Evolutionary conservation across 1,140 invertebrate species (phyloP).

Genomic region (Aphelenchoides avenae): DNA sequence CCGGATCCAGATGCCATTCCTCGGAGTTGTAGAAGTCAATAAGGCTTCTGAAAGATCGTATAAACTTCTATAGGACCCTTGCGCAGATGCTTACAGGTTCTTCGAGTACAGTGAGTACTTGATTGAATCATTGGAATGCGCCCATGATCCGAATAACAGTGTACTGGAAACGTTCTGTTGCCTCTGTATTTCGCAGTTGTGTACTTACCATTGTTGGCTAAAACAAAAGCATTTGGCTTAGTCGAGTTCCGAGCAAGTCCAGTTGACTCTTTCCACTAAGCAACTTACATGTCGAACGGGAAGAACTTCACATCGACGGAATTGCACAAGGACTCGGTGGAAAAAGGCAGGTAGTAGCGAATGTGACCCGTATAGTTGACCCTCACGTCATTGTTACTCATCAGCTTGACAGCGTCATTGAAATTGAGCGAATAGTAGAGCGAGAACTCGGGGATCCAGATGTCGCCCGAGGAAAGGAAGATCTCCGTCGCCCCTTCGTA

Average conservation of each 20-base stretch:
- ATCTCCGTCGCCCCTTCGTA: constrained; percentile 61
- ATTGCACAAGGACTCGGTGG: constrained; percentile 36
- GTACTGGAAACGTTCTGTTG: no score
- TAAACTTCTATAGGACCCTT: no score
- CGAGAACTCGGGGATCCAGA: constrained; percentile 63
- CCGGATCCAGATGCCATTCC: constrained; percentile 57
- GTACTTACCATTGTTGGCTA: constrained; percentile 56
- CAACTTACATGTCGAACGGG: constrained; percentile 57
- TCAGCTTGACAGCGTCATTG: constrained; percentile 58
- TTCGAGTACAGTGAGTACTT: constrained; percentile 57
- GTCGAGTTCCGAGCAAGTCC: no score
- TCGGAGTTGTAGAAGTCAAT: constrained; percentile 60
- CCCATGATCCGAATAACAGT: constrained; percentile 56
- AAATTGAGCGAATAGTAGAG: constrained; percentile 54
- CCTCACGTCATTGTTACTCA: constrained; percentile 54
- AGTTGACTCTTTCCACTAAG: no score
- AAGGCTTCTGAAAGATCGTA: no score
- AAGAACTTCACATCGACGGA: constrained; percentile 59
- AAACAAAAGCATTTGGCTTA: constrained; percentile 1
- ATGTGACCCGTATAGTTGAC: constrained; percentile 56
- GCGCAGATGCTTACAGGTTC: no score
- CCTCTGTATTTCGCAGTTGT: no score
- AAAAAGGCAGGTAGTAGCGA: constrained; percentile 58
- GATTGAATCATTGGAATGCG: constrained; percentile 59
- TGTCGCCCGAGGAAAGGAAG: constrained; percentile 59